These are phyloP conservation scores for Drosophila lacicola DNA, from an alignment of 2,888 invertebrate genomes.

Conservation along the genomic window DNA sequence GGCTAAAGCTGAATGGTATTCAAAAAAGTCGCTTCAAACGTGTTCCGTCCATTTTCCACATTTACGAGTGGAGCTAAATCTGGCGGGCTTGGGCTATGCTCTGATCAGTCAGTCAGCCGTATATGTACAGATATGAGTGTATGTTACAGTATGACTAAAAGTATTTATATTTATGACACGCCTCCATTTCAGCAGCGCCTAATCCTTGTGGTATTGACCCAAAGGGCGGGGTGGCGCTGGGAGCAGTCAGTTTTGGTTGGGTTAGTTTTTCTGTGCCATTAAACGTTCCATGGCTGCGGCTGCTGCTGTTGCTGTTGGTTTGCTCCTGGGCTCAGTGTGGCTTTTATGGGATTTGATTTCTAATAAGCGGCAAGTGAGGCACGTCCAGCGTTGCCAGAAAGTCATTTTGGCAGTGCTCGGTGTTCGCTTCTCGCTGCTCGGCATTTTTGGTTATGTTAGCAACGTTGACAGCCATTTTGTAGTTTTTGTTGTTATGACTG, in stretches of 20 bases:
- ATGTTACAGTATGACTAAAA: slow-evolving; percentile 25
- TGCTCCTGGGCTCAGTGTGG: slow-evolving; percentile 71
- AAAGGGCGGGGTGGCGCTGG: not conserved
- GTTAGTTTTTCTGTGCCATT: slow-evolving; percentile 61
- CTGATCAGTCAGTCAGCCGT: too few relatives aligned
- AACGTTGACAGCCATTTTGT: slow-evolving; percentile 72
- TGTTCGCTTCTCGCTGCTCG: slow-evolving; percentile 23
- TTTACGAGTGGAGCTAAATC: too few relatives aligned
- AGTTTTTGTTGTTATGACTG: slow-evolving; percentile 29
- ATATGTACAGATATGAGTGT: too few relatives aligned
- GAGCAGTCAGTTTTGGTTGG: slow-evolving; percentile 36
- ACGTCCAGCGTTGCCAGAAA: slow-evolving; percentile 59
- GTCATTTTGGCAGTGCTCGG: slow-evolving; percentile 43
- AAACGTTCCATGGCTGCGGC: slow-evolving; percentile 36
- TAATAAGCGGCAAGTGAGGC: slow-evolving; percentile 80
- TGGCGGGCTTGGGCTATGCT: too few relatives aligned
- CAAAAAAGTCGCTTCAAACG: too few relatives aligned
- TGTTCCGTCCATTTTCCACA: too few relatives aligned
- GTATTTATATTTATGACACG: slow-evolving; percentile 14
- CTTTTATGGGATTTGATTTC: slow-evolving; percentile 82
- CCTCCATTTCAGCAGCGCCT: slow-evolving; percentile 8
- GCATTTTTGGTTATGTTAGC: slow-evolving; percentile 43
- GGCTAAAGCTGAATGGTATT: too few relatives aligned
- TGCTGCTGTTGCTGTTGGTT: slow-evolving; percentile 20
- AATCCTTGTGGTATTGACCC: not conserved